Base-by-base conservation (phyloP, 2,113 vertebrate species). In the Sisor rabdophorus region DNA sequence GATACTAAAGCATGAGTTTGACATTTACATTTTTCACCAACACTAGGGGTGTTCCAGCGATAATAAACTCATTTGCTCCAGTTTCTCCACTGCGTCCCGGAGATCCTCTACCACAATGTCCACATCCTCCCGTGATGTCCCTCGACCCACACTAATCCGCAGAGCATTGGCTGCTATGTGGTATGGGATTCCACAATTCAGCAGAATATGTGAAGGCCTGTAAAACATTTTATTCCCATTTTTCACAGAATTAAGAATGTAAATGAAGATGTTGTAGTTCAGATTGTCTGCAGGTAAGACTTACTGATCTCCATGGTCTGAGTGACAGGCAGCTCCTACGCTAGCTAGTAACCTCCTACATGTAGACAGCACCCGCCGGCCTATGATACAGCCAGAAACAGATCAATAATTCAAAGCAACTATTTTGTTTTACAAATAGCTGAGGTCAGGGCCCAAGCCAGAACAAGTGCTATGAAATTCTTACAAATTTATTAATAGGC, bases 241-340 rank as follows among this genome's bases (percentile, higher is more conserved):
- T 50, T 69, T 52, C 10, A 69, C 24, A 52, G 1, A 52, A 50
- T 10, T 30, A 10, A 20, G 9, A 52, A 19, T 3, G 16, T 2
- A 28, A 15, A 28, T 28, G 24, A 11, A 22, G 15, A 28, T 24
- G 12, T 2, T 40, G 17, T n/a, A 20, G 50, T 22, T 16, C 36
- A 16, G 13, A 26, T n/a, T 76, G 59, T 73, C 17, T 75, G 64
- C 40, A 59, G 26, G 30, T 50, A 28, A 54, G 9, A 78, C 91
- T 90, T 84, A 98, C 96, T 88, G 87, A 85, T 96, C 92, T 28
- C 86, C 91, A 0, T 89, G 89, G 84, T 94, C 92, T 0, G 96
- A 96, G 87, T 98, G 97, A 90, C 97, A 98, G 30, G 96, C 94
- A 1, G 97, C 95, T 0, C 97, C 97, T 0, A 97, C 92, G 0